Base-by-base conservation (phyloP, 2,797 vertebrate genomes). In the Mormyrus hasselquistii region DNA sequence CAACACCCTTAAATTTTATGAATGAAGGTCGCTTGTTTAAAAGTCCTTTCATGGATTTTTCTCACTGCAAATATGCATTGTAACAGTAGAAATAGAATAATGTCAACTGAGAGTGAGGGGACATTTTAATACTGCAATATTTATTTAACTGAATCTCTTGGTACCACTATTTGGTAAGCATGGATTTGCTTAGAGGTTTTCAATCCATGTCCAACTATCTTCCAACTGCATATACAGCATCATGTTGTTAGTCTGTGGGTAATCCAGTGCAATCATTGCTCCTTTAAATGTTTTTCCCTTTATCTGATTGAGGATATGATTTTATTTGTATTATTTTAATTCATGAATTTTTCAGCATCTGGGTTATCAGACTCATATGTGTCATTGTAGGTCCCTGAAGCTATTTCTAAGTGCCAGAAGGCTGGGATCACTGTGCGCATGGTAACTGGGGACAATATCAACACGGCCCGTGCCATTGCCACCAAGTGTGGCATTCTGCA, bases 391-490 rank as follows among this genome's bases (percentile, higher is more conserved):
- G 98, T 99, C 34, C 99, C 99, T 0, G 97, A 97, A 0, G 98
- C 99, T 49, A 99, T 99, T 57, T 0, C 93, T 0, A 98, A 98
- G 92, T 99, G 99, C 92, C 98, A 98, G 93, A 96, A 94, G 1
- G 98, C 99, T 0, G 99, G 99, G 10, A 99, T 99, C 93, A 99
- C 98, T 0, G 98, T 99, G 1, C 96, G 99, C 5, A 99, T 99
- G 99, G 98, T 99, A 89, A 99, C 99, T 0, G 99, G 99, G 34
- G 99, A 99, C 95, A 99, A 99, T 92, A 97, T 99, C 95, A 99
- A 99, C 94, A 99, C 99, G 0, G 99, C 99, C 25, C 96, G 98
- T 0, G 98, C 99, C 94, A 99, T 99, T 0, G 98, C 99, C 88
- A 97, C 96, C 91, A 99, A 99, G 93, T 99, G 99, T 65, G 98